Evolutionary conservation across 1,140 invertebrate species (phyloP), one percentile per base, ranked within the genome.

Genomic region (Galendromus occidentalis): DNA sequence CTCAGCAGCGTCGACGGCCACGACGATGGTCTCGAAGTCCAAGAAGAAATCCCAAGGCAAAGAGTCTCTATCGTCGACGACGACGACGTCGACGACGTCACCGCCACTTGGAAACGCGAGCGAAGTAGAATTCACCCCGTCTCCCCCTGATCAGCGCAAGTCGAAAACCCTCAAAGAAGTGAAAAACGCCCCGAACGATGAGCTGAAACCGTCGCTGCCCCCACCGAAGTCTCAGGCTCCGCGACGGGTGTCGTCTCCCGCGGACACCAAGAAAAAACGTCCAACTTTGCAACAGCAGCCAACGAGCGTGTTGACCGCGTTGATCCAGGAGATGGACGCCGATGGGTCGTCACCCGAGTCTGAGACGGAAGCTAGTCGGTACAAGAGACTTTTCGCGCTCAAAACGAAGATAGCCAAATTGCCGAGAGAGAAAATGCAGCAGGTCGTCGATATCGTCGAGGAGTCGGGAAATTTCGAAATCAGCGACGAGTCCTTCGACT

Each of bases 301-400:
- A n/a, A 47, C 33, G 22, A 33, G 51, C 14, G 51, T 22, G 14
- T 25, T 59, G 17, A 33, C 12, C 2, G 51, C 51, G 1, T 20
- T 59, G 51, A 59, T 59, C 25, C 1, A 20, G 51, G 51, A 59
- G 51, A 59, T 59, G 51, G 51, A 59, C 22, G 51, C 51, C 51
- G 51, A 59, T 14, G 33, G 51, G 6, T 59, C 51, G 51, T 59
- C 51, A 9, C 51, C 51, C 14, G 51, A 59, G 22, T 33, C 22
- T 22, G 51, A 59, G 9, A 17, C 22, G 14, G 51, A 59, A 17
- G 51, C 25, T 25, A 25, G 51, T 17, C 51, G 51, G 2, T 33
- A 33, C 14, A 33, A 59, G 14, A 59, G 14, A 33, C 51, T 59
- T n/a, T 17, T 17, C 33, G 51, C 33, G 14, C 51, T 59, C 25